Evolutionary conservation across 2,888 invertebrate species (phyloP), one percentile per base, ranked within the genome.

Genomic region (Caenorhabditis wallacei): DNA sequence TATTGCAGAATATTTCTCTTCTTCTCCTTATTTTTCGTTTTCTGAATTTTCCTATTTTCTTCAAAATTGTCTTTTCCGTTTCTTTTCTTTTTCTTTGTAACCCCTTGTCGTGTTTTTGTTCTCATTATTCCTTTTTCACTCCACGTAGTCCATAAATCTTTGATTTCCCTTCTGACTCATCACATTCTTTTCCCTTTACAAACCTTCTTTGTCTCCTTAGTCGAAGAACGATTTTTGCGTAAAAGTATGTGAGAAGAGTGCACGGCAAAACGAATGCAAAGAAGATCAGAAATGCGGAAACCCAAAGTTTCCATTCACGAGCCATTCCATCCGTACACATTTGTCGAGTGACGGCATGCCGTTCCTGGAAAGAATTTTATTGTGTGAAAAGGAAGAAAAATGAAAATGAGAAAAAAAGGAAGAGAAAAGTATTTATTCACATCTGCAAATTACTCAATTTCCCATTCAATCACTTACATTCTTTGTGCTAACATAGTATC

Each of bases 221-320:
- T 18, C 87, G 76, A n/a, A 87, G 61, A 10, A 85, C 80, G 11
- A 88, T 88, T 71, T 80, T 82, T 8, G 83, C 84, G 70, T 88
- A 88, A 74, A 87, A 88, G 79, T 80, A 86, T 8, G 85, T 85
- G 16, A 88, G 66, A 7, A 85, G 74, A 66, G 85, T 84, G 69
- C 87, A 86, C 10, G 88, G 88, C 16, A 88, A 59, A 7, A 87
- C 51, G 63, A 88, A 88, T 0, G 87, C 86, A 24, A 86, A 85
- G 18, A 87, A 24, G 20, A 85, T 76, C n/a, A 86, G 54, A 56
- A 84, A 84, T 3, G 80, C 76, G 13, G 81, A 80, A 16, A 85
- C 84, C 63, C 80, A 76, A 16, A 85, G 16, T 53, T 75, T 82
- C 53, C 71, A 82, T 35, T 87, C 84, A 43, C 66, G 75, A n/a